Conservation (phyloP, 2,888 invertebrate species). For the Laspeyria flexula region DNA sequence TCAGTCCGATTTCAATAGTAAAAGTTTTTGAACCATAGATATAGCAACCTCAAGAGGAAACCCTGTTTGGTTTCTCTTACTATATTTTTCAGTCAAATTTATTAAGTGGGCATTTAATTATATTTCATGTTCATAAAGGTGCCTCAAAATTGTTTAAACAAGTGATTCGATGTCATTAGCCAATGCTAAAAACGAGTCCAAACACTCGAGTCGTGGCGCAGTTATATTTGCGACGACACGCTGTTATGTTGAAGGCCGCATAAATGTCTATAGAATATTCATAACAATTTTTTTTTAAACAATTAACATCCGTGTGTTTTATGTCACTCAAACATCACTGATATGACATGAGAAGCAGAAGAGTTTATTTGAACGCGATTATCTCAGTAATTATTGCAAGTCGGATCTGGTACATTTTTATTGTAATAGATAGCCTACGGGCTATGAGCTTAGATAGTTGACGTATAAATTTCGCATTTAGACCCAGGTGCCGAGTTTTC, state of each 20-base stretch:
- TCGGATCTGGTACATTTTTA: no score
- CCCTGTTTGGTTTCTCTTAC: no score
- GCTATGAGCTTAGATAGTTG: no score
- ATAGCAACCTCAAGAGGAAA: no score
- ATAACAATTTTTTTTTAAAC: constrained; percentile 20
- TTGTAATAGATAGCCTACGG: no score
- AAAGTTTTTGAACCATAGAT: no score
- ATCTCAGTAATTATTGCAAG: no score
- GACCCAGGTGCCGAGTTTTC: no score
- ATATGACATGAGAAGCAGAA: no score
- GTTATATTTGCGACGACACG: constrained; percentile 31
- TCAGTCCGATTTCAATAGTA: no score
- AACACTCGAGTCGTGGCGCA: constrained; percentile 38
- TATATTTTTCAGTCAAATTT: background rate
- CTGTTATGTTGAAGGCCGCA: constrained; percentile 40
- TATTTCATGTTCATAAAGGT: constrained; percentile 8
- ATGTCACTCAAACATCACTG: constrained; percentile 23
- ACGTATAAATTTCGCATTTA: no score
- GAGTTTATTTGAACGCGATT: no score
- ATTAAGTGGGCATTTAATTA: background rate
- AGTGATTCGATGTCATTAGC: constrained; percentile 54
- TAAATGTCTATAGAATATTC: constrained; percentile 19
- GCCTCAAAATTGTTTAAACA: constrained; percentile 44
- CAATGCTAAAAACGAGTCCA: constrained; percentile 46
- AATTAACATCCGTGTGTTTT: constrained; percentile 29